A percentile compares a stretch with the other conserved stretches of the same genome.
phyloP scores from a whole-genome alignment of 2,113 vertebrate species.

The Monopterus albus region DNA sequence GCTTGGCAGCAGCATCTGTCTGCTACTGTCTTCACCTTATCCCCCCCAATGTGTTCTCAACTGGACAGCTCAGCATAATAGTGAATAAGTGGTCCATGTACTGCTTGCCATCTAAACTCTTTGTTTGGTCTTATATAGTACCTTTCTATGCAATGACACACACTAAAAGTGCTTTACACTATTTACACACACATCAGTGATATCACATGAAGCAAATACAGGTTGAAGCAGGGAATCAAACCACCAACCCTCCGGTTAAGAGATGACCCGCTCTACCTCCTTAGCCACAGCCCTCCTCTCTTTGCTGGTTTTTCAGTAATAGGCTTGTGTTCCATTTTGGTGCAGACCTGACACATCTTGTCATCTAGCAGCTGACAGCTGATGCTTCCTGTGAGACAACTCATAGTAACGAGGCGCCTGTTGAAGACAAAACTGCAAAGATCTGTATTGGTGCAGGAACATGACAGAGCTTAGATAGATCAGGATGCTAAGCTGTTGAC shows the following conservation, averaged over 20 bases:
- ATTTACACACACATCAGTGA: too few species aligned
- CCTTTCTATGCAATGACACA: too few species aligned
- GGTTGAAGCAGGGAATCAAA: too few species aligned
- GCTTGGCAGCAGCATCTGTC: slow-evolving; percentile 39
- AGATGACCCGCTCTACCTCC: too few species aligned
- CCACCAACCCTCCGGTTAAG: too few species aligned
- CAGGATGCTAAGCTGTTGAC: background rate
- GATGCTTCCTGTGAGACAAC: slow-evolving; percentile 26
- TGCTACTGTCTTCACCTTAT: slow-evolving; percentile 21
- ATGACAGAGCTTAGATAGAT: too few species aligned
- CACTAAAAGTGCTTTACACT: too few species aligned
- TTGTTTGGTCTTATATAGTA: too few species aligned
- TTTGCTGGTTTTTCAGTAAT: background rate
- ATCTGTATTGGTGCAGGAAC: too few species aligned
- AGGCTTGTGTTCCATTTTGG: background rate
- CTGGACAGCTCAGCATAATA: slow-evolving; percentile 53
- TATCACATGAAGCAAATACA: too few species aligned
- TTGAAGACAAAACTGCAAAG: slow-evolving; percentile 9
- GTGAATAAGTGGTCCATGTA: slow-evolving; percentile 29
- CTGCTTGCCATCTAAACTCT: slow-evolving; percentile 17
- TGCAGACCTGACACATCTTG: slow-evolving; percentile 26
- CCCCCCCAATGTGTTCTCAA: slow-evolving; percentile 24
- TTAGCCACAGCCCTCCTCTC: background rate
- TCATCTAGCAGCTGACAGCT: slow-evolving; percentile 32
- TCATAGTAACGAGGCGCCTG: slow-evolving; percentile 15